Conservation (phyloP, 2,888 invertebrate genomes). For the Philereme transversata region DNA sequence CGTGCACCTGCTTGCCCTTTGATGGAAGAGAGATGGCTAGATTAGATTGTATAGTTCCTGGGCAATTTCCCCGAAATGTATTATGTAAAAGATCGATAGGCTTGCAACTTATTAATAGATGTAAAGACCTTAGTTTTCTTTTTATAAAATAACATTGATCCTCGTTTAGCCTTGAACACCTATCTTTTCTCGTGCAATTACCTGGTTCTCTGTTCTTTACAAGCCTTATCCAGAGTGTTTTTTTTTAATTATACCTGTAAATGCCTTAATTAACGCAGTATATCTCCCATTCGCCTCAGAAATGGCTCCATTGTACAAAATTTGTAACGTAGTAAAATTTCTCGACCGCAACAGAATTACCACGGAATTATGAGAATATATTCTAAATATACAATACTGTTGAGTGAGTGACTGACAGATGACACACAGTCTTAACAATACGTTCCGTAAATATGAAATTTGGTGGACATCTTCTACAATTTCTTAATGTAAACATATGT, state of each 20-base stretch:
- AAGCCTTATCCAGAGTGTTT: conserved; percentile 43
- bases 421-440: neutral
- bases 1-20: too few relatives aligned
- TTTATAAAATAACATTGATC: neutral
- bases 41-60: too few relatives aligned
- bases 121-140: too few relatives aligned
- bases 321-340: conserved; percentile 76
- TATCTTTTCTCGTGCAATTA: conserved; percentile 32
- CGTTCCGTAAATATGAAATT: too few relatives aligned
- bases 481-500: too few relatives aligned
- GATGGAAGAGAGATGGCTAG: too few relatives aligned
- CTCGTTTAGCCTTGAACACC: too few relatives aligned
- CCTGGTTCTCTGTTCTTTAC: conserved; percentile 34
- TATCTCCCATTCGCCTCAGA: conserved; percentile 74
- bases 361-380: conserved; percentile 64
- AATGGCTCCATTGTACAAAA: conserved; percentile 74
- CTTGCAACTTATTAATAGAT: too few relatives aligned
- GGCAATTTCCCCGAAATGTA: too few relatives aligned
- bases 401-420: conserved; percentile 2
- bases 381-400: conserved; percentile 4
- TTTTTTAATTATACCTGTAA: conserved; percentile 55
- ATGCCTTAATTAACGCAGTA: conserved; percentile 69
- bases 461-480: too few relatives aligned
- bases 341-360: conserved; percentile 68
- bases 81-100: too few relatives aligned